Evolutionary conservation across 2,888 invertebrate species (phyloP).

Genomic region (Cheilosia vernalis): DNA sequence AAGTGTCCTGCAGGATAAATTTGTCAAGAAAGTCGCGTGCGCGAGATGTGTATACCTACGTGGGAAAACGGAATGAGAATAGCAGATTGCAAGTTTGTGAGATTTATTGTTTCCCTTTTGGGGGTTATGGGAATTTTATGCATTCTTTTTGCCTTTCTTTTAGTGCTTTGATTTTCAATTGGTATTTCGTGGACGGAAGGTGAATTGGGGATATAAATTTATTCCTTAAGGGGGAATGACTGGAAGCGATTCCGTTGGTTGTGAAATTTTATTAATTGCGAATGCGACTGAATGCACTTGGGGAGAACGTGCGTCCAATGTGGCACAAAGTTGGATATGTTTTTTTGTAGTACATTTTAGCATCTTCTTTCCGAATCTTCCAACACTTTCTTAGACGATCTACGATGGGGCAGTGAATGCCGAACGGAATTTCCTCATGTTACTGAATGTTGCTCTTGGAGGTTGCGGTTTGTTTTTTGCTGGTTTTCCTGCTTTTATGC

Average conservation of each 20-base stretch:
- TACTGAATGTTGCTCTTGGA: no score
- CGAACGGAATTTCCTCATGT: no score
- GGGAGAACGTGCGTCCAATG: background rate
- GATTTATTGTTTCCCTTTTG: conserved; percentile 62
- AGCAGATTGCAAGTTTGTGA: conserved; percentile 72
- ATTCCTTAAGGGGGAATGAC: background rate
- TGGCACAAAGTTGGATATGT: background rate
- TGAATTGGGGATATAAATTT: conserved; percentile 45
- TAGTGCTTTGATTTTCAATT: conserved; percentile 64
- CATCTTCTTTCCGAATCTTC: no score
- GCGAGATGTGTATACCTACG: conserved; percentile 26
- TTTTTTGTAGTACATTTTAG: no score
- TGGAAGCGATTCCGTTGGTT: background rate
- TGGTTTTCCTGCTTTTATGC: no score
- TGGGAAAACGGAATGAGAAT: conserved; percentile 45
- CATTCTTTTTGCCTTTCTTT: conserved; percentile 18
- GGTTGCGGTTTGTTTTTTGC: no score
- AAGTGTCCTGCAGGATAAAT: conserved; percentile 70
- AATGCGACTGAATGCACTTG: background rate
- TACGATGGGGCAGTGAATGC: no score
- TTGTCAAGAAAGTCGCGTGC: conserved; percentile 63
- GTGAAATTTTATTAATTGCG: background rate
- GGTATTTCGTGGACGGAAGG: conserved; percentile 21
- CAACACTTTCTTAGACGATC: no score
- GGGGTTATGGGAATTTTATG: conserved; percentile 36